Percentiles rank a stretch among this genome's conserved stretches.
Conservation (phyloP, 2,888 invertebrate species). For the Cantharis rustica region DNA sequence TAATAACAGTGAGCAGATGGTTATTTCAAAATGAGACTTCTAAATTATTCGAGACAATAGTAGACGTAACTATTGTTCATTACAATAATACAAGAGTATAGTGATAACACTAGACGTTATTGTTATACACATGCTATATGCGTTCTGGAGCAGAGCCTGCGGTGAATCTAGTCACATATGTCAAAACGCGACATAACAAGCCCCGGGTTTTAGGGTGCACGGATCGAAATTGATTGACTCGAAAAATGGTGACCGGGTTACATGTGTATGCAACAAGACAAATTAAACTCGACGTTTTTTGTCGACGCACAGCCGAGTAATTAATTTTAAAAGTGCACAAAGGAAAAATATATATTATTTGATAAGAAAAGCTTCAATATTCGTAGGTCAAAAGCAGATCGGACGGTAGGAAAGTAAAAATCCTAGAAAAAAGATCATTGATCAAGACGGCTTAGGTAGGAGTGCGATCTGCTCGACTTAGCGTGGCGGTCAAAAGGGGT, state of each 20-base stretch:
- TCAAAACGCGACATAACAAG: slow-evolving; percentile 33
- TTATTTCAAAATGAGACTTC: slow-evolving; percentile 37
- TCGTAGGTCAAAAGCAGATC: slow-evolving; percentile 25
- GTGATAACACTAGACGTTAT: slow-evolving; percentile 31
- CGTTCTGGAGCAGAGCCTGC: slow-evolving; percentile 30
- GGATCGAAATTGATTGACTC: slow-evolving; percentile 22
- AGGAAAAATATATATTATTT: not conserved
- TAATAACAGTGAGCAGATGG: slow-evolving; percentile 36
- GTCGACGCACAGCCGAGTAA: not conserved
- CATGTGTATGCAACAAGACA: not conserved
- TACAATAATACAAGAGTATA: slow-evolving; percentile 28
- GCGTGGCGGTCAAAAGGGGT: slow-evolving; percentile 27
- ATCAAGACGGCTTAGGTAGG: slow-evolving; percentile 37
- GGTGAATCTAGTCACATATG: slow-evolving; percentile 42
- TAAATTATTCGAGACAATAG: slow-evolving; percentile 36
- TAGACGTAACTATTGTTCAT: slow-evolving; percentile 23
- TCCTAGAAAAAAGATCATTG: slow-evolving; percentile 38
- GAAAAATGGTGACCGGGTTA: slow-evolving; percentile 7
- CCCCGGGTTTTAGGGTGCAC: slow-evolving; percentile 14
- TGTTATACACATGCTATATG: slow-evolving; percentile 34
- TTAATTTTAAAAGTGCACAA: not conserved
- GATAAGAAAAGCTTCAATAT: slow-evolving; percentile 9
- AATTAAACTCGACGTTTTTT: not conserved
- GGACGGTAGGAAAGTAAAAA: slow-evolving; percentile 37
- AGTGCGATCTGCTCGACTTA: slow-evolving; percentile 27